Base-by-base conservation (phyloP, 2,113 vertebrate genomes). In the Phalacrocorax brasilianus region DNA sequence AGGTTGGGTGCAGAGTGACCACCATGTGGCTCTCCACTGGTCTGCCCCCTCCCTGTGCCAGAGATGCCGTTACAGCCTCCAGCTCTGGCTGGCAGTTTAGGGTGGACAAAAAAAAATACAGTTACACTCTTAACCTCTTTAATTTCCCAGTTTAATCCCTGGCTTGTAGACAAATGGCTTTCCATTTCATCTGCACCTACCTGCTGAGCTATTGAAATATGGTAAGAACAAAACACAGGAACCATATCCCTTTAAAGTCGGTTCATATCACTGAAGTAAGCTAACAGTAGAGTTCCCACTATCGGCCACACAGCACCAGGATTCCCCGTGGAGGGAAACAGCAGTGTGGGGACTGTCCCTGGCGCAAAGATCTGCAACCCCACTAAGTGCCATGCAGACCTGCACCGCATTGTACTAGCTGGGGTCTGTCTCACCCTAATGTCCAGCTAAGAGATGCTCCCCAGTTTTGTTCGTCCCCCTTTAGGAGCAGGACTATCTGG, bases 351-450 rank as follows among this genome's bases (percentile, higher is more conserved):
- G 32, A 63, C 23, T 5, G 8, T 56, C 17, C 12, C 27, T 11
- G 23, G 11, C 2, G 1, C 53, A 52, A 68, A 78, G 61, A 11
- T n/a, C 14, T 55, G 8, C 19, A 59, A 8, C 28, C 14, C 22
- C 5, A 3, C 24, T 22, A 18, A 33, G 40, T 11, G 1, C 14
- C 28, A 15, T 3, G 21, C 42, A 77, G 61, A 72, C 24, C 58
- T 45, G 47, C 32, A 7, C 13, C 3, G 1, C 30, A 20, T 47
- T 1, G 0, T 5, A 24, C 10, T 42, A n/a, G 33, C 61, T 15
- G 12, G 45, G 40, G 18, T 75, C 56, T 58, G 9, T 70, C 63
- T 73, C 40, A 23, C 28, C 4, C 55, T 21, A 6, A 4, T 6
- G 18, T 11, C 56, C 74, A 67, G 27, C 35, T 72, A n/a, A 38